These are phyloP conservation scores for Monoplex corrugatus DNA, from an alignment of 2,888 invertebrate genomes.

Conservation along the genomic window DNA sequence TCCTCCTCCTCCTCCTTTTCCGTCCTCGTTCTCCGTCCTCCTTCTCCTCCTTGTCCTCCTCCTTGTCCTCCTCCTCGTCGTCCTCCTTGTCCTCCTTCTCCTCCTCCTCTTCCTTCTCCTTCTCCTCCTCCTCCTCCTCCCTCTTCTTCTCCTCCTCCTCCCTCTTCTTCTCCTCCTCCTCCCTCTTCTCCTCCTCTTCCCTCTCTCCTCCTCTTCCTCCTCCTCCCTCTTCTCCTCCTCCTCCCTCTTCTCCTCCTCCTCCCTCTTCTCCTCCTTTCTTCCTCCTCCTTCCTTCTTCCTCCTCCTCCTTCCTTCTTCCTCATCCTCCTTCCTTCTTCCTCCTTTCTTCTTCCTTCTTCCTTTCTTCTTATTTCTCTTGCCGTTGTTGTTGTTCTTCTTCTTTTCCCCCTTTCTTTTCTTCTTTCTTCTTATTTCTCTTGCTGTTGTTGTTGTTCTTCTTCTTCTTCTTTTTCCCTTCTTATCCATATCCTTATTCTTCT, in stretches of 20 bases:
- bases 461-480: not conserved
- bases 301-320: not conserved
- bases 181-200: not conserved
- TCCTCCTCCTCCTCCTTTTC: no score
- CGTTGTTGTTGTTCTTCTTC: not conserved
- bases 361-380: not conserved
- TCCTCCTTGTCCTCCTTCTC: no score
- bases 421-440: not conserved
- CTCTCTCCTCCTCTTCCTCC: not conserved
- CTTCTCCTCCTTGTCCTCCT: no score
- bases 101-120: no score
- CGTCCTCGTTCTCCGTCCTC: no score
- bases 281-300: not conserved
- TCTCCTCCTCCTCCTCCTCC: not conserved
- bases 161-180: not conserved
- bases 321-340: not conserved
- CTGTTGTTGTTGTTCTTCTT: not conserved
- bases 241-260: not conserved
- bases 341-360: not conserved
- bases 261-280: not conserved
- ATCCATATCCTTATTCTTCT: not conserved
- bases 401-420: not conserved
- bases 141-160: not conserved
- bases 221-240: conserved; percentile 24
- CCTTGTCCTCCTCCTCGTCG: no score